A percentile compares a stretch with the other conserved stretches of the same genome.
These are phyloP conservation scores for Netelia fuscicornis DNA, from an alignment of 2,888 invertebrate species.

Conservation along the genomic window DNA sequence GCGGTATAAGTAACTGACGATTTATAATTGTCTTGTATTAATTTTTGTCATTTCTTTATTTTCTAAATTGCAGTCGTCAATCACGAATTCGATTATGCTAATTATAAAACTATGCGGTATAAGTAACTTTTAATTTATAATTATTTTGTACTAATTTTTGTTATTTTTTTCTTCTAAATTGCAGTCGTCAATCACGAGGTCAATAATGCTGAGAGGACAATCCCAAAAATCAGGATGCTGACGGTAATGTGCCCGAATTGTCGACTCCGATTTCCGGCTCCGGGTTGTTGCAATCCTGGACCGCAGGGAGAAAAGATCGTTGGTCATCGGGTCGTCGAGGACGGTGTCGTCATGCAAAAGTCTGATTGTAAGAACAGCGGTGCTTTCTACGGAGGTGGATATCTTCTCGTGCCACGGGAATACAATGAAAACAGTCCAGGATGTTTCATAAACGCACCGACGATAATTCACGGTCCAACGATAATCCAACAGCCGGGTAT, in stretches of 20 bases:
- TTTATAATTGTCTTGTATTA: too few relatives aligned
- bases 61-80: too few relatives aligned
- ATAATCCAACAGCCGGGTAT: constrained; percentile 71
- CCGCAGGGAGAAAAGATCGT: constrained; percentile 44
- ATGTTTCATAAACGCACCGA: constrained; percentile 79
- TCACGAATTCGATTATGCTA: too few relatives aligned
- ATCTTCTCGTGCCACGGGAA: constrained; percentile 74
- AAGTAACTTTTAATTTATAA: background rate
- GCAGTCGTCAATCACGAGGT: constrained; percentile 49
- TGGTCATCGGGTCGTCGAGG: constrained; percentile 10
- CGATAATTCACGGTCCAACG: constrained; percentile 76
- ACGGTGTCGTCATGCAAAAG: background rate
- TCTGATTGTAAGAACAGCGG: constrained; percentile 61
- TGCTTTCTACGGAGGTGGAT: constrained; percentile 70
- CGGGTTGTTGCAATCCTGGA: constrained; percentile 78
- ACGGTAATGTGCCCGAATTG: constrained; percentile 90
- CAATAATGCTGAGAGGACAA: constrained; percentile 60
- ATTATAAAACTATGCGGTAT: background rate
- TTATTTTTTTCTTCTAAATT: constrained; percentile 35
- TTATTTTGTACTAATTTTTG: background rate
- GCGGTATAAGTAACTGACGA: too few relatives aligned
- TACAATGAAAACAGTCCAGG: constrained; percentile 73
- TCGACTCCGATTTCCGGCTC: constrained; percentile 87
- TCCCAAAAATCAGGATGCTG: constrained; percentile 78
- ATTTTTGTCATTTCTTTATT: too few relatives aligned